These are phyloP conservation scores for Tenthredo livida DNA, from an alignment of 2,888 invertebrate genomes.

Conservation along the genomic window DNA sequence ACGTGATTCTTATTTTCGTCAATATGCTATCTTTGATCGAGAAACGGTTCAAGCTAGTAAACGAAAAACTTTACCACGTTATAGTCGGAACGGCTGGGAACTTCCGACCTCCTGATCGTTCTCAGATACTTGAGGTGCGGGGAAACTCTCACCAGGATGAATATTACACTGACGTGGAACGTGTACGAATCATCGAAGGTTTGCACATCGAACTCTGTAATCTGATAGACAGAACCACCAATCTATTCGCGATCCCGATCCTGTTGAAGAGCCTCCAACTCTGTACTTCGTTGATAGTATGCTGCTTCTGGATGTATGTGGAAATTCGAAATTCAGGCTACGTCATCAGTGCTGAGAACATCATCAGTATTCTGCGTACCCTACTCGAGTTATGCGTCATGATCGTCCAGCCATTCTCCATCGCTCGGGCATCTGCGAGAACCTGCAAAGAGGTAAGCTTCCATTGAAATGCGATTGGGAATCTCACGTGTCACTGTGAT, in stretches of 20 bases:
- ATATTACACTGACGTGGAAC: background rate
- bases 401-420: background rate
- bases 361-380: background rate
- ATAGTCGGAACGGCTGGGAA: background rate
- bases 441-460: slow-evolving; percentile 9
- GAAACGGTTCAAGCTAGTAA: background rate
- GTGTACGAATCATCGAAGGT: background rate
- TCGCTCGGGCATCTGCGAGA: background rate
- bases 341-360: background rate
- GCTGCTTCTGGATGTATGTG: background rate
- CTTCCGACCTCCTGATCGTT: background rate
- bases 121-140: background rate
- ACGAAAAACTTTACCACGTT: background rate
- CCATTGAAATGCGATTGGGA: too few relatives aligned
- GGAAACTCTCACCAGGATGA: background rate
- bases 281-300: background rate
- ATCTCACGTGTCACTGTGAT: too few relatives aligned
- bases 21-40: background rate
- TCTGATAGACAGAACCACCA: background rate
- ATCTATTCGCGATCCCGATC: background rate
- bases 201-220: background rate
- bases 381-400: background rate
- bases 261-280: background rate
- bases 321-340: background rate
- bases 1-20: background rate